phyloP scores from a whole-genome alignment of 2,888 invertebrate species.

The Eledona agricola region DNA sequence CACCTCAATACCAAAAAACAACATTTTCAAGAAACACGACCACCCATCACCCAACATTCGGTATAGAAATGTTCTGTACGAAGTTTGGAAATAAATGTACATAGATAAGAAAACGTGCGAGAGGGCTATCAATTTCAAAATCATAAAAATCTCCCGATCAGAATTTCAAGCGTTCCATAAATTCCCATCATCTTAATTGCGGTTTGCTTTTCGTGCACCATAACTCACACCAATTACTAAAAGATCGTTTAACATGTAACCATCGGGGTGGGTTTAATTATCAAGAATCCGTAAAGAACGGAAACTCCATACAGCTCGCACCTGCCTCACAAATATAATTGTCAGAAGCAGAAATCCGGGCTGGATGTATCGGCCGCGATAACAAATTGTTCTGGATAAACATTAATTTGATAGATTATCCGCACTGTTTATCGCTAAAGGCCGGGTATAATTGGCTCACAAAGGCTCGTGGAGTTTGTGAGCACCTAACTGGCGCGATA shows the following conservation, averaged over 20 bases:
- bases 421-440: constrained; percentile 62
- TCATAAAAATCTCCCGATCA: no score
- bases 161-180: no score
- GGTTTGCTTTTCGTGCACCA: constrained; percentile 16
- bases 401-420: constrained; percentile 62
- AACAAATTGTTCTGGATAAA: constrained; percentile 54
- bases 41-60: no score
- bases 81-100: no score
- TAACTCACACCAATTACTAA: constrained; percentile 7
- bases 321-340: constrained; percentile 31
- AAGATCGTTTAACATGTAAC: constrained; percentile 4
- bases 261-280: constrained; percentile 1
- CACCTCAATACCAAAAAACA: no score
- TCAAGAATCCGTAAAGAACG: background rate
- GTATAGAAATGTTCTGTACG: no score
- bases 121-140: no score
- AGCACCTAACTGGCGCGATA: constrained; percentile 45
- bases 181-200: no score
- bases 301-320: constrained; percentile 17
- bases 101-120: no score
- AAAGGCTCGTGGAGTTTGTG: constrained; percentile 49
- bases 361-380: constrained; percentile 37
- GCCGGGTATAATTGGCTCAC: constrained; percentile 56
- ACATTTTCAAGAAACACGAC: no score
- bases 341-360: constrained; percentile 34